Evolutionary conservation across 2,797 vertebrate genomes (phyloP), one percentile per base, ranked within the genome.

Genomic region (Phyllotis vaccarum): DNA sequence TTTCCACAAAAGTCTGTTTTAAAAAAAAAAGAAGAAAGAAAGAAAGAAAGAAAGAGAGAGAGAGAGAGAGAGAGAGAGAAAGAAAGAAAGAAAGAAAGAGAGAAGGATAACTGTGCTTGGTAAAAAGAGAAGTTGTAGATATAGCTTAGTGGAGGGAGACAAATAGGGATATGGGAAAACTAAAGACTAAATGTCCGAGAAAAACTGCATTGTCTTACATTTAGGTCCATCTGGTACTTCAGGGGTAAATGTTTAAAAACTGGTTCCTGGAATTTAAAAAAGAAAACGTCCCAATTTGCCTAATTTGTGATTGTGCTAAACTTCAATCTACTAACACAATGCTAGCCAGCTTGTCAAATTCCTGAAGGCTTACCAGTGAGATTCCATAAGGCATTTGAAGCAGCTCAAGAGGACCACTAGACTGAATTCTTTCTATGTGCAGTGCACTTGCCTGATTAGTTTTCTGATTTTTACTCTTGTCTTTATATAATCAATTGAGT

Each of bases 171-270:
- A 64, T 34, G 3, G 5, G 2, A 34, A 86, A 40, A n/a, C 13
- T 89, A 29, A 90, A 52, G 54, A 78, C 14, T 24, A 76, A 79
- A 37, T 89, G 17, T 49, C 24, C 0, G 68, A 76, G 24, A 40
- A 88, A 92, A 92, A 81, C 8, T 74, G 1, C 40, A 70, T 43
- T 68, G 34, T 10, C 17, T 74, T 21, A 74, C 52, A 70, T 64
- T 93, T 89, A 11, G 43, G 43, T 82, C 22, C 92, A 79, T n/a
- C 10, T 94, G 22, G 13, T 89, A 24, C 6, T 58, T 8, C 14
- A 75, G 16, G 91, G 24, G 24, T 75, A 86, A 91, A 90, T 81
- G 27, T 72, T 95, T 95, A 58, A 83, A 96, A 94, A 60, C 5
- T 83, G 34, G 0, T 27, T 78, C 16, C 40, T 92, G 27, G 52